These are phyloP conservation scores for Ostrea denselamellosa DNA, from an alignment of 1,140 invertebrate species.

Conservation along the genomic window DNA sequence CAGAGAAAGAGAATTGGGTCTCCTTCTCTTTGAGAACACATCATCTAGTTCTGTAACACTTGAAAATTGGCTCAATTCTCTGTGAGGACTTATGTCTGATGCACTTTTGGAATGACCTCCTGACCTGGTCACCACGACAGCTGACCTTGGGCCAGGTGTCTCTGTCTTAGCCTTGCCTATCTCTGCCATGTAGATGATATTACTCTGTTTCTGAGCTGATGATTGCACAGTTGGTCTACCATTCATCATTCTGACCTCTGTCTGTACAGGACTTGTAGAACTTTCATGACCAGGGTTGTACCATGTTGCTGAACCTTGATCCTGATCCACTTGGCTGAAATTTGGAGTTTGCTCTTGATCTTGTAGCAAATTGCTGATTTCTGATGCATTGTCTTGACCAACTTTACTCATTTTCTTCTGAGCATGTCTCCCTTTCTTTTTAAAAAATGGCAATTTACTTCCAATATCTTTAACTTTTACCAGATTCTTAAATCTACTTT, in stretches of 20 bases:
- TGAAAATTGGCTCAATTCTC: constrained; percentile 50
- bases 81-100: constrained; percentile 66
- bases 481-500: constrained; percentile 53
- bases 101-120: constrained; percentile 66
- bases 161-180: constrained; percentile 69
- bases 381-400: constrained; percentile 14
- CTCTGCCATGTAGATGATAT: constrained; percentile 63
- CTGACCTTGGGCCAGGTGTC: constrained; percentile 56
- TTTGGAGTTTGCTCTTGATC: constrained; percentile 11
- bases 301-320: constrained; percentile 9
- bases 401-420: background rate
- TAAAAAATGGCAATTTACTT: constrained; percentile 48
- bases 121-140: constrained; percentile 45
- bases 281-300: constrained; percentile 17
- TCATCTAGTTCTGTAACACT: constrained; percentile 47
- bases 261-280: constrained; percentile 42
- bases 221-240: constrained; percentile 46
- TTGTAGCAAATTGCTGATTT: background rate
- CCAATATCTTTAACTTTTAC: constrained; percentile 66
- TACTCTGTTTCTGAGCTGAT: constrained; percentile 23
- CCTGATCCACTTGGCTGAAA: background rate
- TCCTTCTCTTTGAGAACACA: constrained; percentile 45
- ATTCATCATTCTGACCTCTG: constrained; percentile 54
- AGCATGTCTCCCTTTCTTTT: constrained; percentile 10
- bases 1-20: constrained; percentile 73